Evolutionary conservation across 2,113 vertebrate species (phyloP), one percentile per base, ranked within the genome.

Genomic region (Percopsis transmontana): DNA sequence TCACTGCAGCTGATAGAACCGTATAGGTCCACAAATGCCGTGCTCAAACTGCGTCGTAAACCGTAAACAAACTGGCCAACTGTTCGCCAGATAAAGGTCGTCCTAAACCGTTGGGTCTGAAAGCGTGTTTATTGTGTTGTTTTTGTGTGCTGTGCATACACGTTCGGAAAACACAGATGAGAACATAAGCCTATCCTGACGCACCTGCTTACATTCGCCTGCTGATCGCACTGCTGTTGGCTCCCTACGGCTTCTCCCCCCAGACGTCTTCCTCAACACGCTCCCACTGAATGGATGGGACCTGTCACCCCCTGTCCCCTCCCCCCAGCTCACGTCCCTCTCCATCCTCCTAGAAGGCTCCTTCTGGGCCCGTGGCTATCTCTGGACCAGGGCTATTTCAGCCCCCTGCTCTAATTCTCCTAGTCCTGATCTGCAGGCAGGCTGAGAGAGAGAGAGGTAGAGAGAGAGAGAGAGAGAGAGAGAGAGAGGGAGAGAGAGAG

Each of bases 401-500:
- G 84, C 88, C 87, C 88, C 85, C 85, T 88, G 88, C 85, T 90
- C 89, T 91, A 88, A 87, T 87, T 91, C 73, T 83, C 80, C 89
- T 84, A 85, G 85, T 80, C 79, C 84, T 77, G 85, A 84, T 88
- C 87, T 88, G 70, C 83, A 67, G 5, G 83, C 82, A 80, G 70
- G 70, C 74, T 81, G 81, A 85, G 74, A 85, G 85, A 86, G 86
- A 3, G 27, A 3, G 27, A 33, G 27, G 7, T 3, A 33, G 27
- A 33, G 27, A 33, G 27, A 33, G 27, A 33, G 27, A 33, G 27
- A 33, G 27, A 33, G 27, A 33, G 27, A 33, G 27, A 33, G 27
- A 33, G 27, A 33, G 27, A 33, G 27, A 33, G 27, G 8, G 27
- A 33, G 27, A 33, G 27, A 33, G 27, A 33, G 27, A 33, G 27